Base-by-base conservation (phyloP, 2,113 vertebrate species). In the Entomyzon cyanotis region DNA sequence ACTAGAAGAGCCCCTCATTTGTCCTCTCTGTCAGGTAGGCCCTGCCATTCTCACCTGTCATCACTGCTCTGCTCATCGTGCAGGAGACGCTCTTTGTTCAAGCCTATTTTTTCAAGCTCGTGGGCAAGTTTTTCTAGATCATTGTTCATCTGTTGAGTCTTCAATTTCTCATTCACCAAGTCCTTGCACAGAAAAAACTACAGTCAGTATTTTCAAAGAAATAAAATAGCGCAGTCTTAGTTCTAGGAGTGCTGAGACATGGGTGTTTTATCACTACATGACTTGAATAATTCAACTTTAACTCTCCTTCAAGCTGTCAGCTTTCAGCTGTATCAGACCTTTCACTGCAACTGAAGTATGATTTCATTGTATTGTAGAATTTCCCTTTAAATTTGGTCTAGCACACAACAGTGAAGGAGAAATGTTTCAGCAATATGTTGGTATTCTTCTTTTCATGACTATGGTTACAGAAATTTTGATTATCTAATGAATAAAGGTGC, bases 51-150 rank as follows among this genome's bases (percentile, higher is more conserved):
- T 97, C 96, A 99, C 99, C 99, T 99, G 97, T 99, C 99, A 77
- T 99, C 99, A 39, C 98, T 99, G 97, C 98, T 98, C 95, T 99
- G 98, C n/a, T 99, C 99, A 56, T 99, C 99, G 2, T 98, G 98
- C 83, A 99, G 97, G 46, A 99, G 98, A 46, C 99, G 98, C 78
- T 99, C 99, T 96, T 99, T 99, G 97, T 99, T 99, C 68, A 99
- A 97, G 11, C 99, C 99, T 46, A 99, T 99, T 94, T 99, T 99
- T 97, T 99, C 99, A 95, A 99, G 97, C 91, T 99, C 99, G 2
- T 99, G 98, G 44, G 99, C 99, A 96, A 99, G 98, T 94, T 99
- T 99, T 95, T 99, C 99, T 9, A 99, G 98, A 81, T 99, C 99
- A 65, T 99, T 99, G 96, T 99, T 99, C 96, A 99, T 99, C 98